Conservation (phyloP, 2,888 invertebrate genomes). For the Oscheius sp. region DNA sequence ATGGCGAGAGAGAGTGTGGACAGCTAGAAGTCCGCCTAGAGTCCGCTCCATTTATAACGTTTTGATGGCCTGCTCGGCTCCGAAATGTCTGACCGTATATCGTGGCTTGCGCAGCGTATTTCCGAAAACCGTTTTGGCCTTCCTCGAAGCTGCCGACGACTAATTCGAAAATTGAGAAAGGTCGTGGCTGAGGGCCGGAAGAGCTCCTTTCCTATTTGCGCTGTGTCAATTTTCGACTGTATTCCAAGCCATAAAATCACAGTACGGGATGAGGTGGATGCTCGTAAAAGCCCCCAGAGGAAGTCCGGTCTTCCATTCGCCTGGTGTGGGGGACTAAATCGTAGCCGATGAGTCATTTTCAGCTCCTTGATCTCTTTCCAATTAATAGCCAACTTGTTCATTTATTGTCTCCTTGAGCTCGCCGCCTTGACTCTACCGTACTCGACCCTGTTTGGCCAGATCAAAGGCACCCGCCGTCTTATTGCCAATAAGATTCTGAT, state of each 20-base stretch:
- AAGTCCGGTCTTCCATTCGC: neutral
- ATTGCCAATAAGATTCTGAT: conserved; percentile 13
- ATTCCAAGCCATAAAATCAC: conserved; percentile 6
- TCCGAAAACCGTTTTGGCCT: conserved; percentile 17
- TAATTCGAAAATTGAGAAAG: conserved; percentile 24
- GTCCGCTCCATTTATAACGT: conserved; percentile 23
- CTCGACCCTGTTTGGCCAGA: conserved; percentile 2
- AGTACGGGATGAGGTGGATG: neutral
- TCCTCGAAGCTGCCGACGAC: too few relatives aligned
- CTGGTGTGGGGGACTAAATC: neutral
- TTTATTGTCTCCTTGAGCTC: neutral
- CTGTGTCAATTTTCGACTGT: conserved; percentile 17
- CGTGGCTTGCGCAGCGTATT: neutral
- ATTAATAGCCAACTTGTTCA: neutral
- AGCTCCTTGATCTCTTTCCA: neutral
- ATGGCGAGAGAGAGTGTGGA: neutral
- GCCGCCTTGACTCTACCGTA: conserved; percentile 12
- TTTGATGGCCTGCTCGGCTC: conserved; percentile 24
- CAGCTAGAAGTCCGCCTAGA: neutral
- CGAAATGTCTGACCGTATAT: conserved; percentile 28
- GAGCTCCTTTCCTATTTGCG: conserved; percentile 11
- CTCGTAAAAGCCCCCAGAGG: neutral
- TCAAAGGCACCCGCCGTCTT: conserved; percentile 16
- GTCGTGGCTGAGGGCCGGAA: neutral
- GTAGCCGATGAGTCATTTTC: too few relatives aligned